These are phyloP conservation scores for Apogon talboti DNA, from an alignment of 2,797 vertebrate species.

Conservation along the genomic window DNA sequence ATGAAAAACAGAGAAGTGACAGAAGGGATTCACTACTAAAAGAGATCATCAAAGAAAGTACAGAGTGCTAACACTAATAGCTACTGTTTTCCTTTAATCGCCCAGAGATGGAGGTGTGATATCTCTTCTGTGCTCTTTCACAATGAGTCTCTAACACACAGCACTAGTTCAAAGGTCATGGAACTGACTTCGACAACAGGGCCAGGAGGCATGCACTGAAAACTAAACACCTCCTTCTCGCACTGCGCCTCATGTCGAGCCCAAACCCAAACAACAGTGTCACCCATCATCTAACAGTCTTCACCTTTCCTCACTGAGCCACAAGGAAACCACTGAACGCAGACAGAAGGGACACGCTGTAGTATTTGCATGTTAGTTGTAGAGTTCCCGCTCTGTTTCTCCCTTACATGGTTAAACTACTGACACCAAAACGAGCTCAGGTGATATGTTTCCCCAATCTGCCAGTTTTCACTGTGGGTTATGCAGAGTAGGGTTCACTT, in stretches of 20 bases:
- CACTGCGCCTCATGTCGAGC: conserved; percentile 13
- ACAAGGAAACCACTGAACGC: conserved; percentile 13
- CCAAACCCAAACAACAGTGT: conserved; percentile 48
- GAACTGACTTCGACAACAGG: conserved; percentile 40
- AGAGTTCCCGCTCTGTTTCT: conserved; percentile 5
- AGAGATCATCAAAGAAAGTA: not conserved
- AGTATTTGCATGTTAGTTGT: conserved; percentile 38
- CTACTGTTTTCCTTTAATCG: conserved; percentile 4
- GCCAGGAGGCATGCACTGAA: conserved; percentile 46
- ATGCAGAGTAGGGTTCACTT: conserved; percentile 43
- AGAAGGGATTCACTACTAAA: conserved; percentile 5
- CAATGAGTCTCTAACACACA: conserved; percentile 6
- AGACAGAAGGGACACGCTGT: not conserved
- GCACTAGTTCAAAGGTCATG: conserved; percentile 59
- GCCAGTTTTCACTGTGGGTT: conserved; percentile 33
- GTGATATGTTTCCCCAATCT: conserved; percentile 48
- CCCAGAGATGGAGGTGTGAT: not conserved
- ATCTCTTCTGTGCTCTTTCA: not conserved
- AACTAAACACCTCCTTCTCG: conserved; percentile 33
- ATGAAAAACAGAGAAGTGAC: conserved; percentile 1
- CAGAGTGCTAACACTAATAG: not conserved
- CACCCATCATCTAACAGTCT: conserved; percentile 24
- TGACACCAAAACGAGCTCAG: conserved; percentile 32
- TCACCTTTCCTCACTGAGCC: not conserved
- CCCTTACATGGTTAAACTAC: not conserved